phyloP scores from a whole-genome alignment of 2,113 vertebrate genomes.

The Paracanthobrama guichenoti region DNA sequence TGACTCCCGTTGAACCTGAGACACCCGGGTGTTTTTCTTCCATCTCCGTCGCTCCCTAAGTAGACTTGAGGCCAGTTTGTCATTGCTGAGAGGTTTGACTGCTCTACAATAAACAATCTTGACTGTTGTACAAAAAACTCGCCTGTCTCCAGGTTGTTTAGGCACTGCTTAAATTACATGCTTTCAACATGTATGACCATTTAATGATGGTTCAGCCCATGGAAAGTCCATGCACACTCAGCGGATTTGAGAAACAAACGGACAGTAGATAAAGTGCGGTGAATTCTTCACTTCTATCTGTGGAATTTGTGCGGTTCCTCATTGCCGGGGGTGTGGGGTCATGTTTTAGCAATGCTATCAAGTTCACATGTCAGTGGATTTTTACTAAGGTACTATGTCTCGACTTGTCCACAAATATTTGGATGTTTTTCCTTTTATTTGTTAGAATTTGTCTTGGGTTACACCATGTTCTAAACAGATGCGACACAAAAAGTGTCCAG shows the following conservation, averaged over 20 bases:
- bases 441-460: not conserved
- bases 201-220: slow-evolving; percentile 39
- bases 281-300: slow-evolving; percentile 39
- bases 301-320: slow-evolving; percentile 44
- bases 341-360: slow-evolving; percentile 46
- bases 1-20: slow-evolving; percentile 52
- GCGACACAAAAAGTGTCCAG: not conserved
- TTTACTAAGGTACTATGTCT: slow-evolving; percentile 20
- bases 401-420: slow-evolving; percentile 29
- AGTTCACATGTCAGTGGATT: slow-evolving; percentile 36
- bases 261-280: slow-evolving; percentile 22
- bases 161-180: slow-evolving; percentile 44
- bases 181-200: slow-evolving; percentile 32
- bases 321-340: slow-evolving; percentile 33
- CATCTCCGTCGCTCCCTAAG: slow-evolving; percentile 14
- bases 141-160: slow-evolving; percentile 27
- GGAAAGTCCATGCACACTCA: slow-evolving; percentile 39
- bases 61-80: slow-evolving; percentile 33
- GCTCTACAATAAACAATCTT: slow-evolving; percentile 46
- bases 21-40: slow-evolving; percentile 53
- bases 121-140: slow-evolving; percentile 36
- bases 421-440: slow-evolving; percentile 31
- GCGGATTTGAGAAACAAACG: slow-evolving; percentile 45
- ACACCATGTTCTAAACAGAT: not conserved
- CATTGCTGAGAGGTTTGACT: slow-evolving; percentile 15